phyloP scores from a whole-genome alignment of 2,888 invertebrate species.

The Idaea dimidiata region DNA sequence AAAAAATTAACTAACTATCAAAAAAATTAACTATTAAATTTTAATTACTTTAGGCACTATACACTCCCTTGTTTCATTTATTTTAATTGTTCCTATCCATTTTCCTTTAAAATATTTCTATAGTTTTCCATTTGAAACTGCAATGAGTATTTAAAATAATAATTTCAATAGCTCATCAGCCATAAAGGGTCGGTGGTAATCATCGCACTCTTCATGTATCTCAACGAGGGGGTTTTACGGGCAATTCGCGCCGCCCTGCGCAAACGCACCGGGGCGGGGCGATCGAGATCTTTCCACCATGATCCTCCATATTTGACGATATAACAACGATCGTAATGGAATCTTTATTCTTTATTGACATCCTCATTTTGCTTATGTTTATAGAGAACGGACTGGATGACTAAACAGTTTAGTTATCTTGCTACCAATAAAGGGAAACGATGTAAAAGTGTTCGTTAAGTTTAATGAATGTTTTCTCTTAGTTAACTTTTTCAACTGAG shows the following conservation, averaged over 20 bases:
- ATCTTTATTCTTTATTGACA: conserved; percentile 27
- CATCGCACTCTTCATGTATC: conserved; percentile 23
- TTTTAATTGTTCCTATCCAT: too few relatives aligned
- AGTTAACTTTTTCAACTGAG: not conserved
- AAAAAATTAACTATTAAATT: too few relatives aligned
- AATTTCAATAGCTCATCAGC: conserved; percentile 1
- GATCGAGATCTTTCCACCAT: conserved; percentile 17
- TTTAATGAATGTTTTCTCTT: conserved; percentile 1
- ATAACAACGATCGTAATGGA: conserved; percentile 25
- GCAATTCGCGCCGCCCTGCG: conserved; percentile 27
- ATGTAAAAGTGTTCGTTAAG: not conserved
- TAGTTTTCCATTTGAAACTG: not conserved
- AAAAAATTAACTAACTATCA: too few relatives aligned
- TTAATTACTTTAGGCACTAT: too few relatives aligned
- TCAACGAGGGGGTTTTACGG: conserved; percentile 24
- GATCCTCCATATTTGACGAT: conserved; percentile 28
- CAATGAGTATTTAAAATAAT: not conserved
- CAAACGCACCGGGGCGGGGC: conserved; percentile 23
- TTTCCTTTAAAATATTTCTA: not conserved
- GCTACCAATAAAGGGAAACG: too few relatives aligned
- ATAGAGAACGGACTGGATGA: not conserved
- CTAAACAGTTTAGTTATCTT: not conserved
- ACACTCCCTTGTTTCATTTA: too few relatives aligned
- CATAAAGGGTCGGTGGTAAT: conserved; percentile 13
- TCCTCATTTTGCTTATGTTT: conserved; percentile 3